A percentile compares a stretch with the other conserved stretches of the same genome.
Conservation (phyloP, 1,140 invertebrate species). For the Cylas formicarius region DNA sequence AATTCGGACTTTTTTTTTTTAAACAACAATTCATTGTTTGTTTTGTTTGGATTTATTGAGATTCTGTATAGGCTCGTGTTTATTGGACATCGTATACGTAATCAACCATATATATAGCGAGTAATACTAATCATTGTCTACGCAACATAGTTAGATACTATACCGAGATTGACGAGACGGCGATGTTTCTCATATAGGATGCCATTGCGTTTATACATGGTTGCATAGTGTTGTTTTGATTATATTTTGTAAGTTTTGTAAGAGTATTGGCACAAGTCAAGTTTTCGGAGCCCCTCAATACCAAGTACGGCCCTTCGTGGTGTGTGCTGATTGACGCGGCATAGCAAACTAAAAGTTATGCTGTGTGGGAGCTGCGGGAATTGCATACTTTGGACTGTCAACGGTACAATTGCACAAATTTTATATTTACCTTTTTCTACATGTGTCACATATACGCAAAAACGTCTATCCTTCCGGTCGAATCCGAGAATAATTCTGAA, state of each 20-base stretch:
- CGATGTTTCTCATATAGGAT: too few relatives aligned
- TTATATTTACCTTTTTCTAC: slow-evolving; percentile 18
- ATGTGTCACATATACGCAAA: too few relatives aligned
- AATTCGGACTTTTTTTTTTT: too few relatives aligned
- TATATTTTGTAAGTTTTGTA: slow-evolving; percentile 44
- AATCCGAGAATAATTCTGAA: neutral
- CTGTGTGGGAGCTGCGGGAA: slow-evolving; percentile 36
- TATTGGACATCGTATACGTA: too few relatives aligned
- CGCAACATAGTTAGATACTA: too few relatives aligned
- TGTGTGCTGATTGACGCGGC: slow-evolving; percentile 21
- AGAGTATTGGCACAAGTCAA: slow-evolving; percentile 25
- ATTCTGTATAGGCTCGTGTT: too few relatives aligned
- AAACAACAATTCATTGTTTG: too few relatives aligned
- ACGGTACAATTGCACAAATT: slow-evolving; percentile 39
- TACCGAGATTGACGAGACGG: too few relatives aligned
- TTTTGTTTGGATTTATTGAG: too few relatives aligned
- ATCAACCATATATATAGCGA: too few relatives aligned
- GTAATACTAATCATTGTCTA: too few relatives aligned
- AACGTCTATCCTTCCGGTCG: neutral
- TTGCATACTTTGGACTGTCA: slow-evolving; percentile 34
- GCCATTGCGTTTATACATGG: slow-evolving; percentile 39
- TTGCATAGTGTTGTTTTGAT: slow-evolving; percentile 42
- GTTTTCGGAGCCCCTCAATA: slow-evolving; percentile 22
- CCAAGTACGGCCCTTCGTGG: slow-evolving; percentile 21
- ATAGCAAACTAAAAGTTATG: slow-evolving; percentile 24